Conservation (phyloP, 2,888 invertebrate genomes). For the Tortricodes alternella region DNA sequence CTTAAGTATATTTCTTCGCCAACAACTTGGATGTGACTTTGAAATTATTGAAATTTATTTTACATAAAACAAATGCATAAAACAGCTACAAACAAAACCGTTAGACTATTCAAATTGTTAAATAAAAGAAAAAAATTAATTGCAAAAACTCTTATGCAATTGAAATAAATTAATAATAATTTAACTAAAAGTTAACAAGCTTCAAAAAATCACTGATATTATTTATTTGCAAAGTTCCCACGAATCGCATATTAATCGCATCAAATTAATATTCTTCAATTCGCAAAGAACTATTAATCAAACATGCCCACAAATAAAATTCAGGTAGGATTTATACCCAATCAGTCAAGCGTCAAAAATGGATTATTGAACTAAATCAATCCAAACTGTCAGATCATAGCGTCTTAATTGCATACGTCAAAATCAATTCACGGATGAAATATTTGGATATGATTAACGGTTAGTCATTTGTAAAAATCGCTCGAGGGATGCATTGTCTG, state of each 20-base stretch:
- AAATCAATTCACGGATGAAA: conserved; percentile 64
- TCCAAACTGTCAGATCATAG: conserved; percentile 45
- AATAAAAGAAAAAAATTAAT: too few species aligned
- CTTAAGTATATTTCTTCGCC: too few species aligned
- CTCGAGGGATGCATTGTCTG: conserved; percentile 41
- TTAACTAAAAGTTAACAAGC: too few species aligned
- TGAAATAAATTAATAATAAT: background rate
- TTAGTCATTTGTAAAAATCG: conserved; percentile 39
- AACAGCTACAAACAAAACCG: background rate
- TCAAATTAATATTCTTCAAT: background rate
- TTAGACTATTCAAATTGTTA: too few species aligned
- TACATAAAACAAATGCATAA: background rate
- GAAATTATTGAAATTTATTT: background rate
- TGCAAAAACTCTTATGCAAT: too few species aligned
- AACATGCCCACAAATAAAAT: conserved; percentile 30
- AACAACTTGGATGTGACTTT: too few species aligned
- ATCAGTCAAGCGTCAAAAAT: conserved; percentile 65
- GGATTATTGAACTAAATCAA: conserved; percentile 55
- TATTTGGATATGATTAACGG: conserved; percentile 73
- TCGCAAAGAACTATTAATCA: conserved; percentile 13
- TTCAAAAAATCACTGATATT: too few species aligned
- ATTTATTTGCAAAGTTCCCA: background rate
- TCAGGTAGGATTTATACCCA: conserved; percentile 34
- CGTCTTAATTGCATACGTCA: conserved; percentile 67
- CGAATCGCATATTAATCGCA: background rate